Evolutionary conservation across 1,140 invertebrate species (phyloP), one percentile per base, ranked within the genome.

Genomic region (Ceratina australensis): DNA sequence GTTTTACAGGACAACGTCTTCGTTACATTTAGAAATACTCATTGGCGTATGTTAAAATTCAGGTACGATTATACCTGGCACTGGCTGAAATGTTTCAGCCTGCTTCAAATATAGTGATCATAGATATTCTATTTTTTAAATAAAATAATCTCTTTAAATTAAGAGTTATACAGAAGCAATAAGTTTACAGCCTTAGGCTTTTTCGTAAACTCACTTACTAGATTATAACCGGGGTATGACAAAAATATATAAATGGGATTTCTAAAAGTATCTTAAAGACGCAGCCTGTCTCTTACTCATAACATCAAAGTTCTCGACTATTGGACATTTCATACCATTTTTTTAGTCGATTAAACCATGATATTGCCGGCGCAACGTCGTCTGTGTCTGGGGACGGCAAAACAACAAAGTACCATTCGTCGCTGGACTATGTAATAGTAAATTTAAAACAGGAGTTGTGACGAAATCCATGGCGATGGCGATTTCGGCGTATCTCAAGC

Each of bases 351-450:
- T 60, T 75, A 78, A 78, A 83, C 74, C 76, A 56, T 79, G 74
- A 86, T 79, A 85, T 86, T 80, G 74, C 78, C 78, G 71, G 74
- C 74, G 84, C 84, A 86, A 85, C 68, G 81, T 85, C 81, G 71
- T 86, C 72, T 86, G 66, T 85, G 61, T 87, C 72, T 84, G 85
- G 90, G 89, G 87, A 91, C 89, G 90, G 89, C 90, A 91, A 92
- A 91, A 91, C 82, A 91, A 90, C 87, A 90, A 88, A 91, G 89
- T 91, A 92, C 89, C 90, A 91, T 91, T 92, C 88, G 89, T 92
- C 90, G 90, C 89, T 83, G 75, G 87, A 84, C 72, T 83, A 84
- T 42, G 33, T 42, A 42, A 42, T 80, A 84, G 86, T 84, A 86
- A 85, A 86, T 88, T 88, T 72, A 78, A 84, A 71, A 81, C 67